Base-by-base conservation (phyloP, 1,140 invertebrate species). In the Brachionus rotundiformis region DNA sequence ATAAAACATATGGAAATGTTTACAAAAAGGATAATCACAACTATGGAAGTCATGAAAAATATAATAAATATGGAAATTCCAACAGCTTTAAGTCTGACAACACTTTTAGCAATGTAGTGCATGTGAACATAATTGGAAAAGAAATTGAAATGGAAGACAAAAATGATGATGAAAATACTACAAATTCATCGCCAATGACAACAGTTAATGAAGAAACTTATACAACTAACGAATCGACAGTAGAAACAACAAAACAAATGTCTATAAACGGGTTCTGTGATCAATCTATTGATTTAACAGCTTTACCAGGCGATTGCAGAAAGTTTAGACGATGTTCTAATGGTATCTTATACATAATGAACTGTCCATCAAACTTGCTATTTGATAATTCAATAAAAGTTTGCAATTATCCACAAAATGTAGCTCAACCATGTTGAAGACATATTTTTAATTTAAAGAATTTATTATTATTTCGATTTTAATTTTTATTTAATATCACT, bases 331-430 rank as follows among this genome's bases (percentile, higher is more conserved):
- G 73, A 19, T 77, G 73, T 59, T n/a, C 73, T 1, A 77, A 77
- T 49, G 73, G 73, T 16, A 49, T 54, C 27, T 27, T 49, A 36
- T 77, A 31, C 11, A 59, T 77, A 13, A 54, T 77, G 44, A 29
- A 29, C 25, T 77, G 73, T 59, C 44, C 44, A 77, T 39, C 73
- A 16, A 59, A 59, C 19, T 29, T 59, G 23, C 8, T 77, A 16
- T 77, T 77, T 47, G 73, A 77, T 59, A 29, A 49, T 59, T 29
- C 41, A 13, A 49, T 77, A 29, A 77, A 36, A 47, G 73, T 77
- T 31, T 77, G 73, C 33, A 77, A 77, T 47, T 59, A 77, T 59
- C 73, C 73, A 23, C 23, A 59, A 77, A 47, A 77, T 77, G 73
- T 77, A 23, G 2, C 65, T 41, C 39, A 41, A 5, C 39, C 39